These are phyloP conservation scores for Drosophila tani DNA, from an alignment of 1,140 invertebrate species.

Conservation along the genomic window DNA sequence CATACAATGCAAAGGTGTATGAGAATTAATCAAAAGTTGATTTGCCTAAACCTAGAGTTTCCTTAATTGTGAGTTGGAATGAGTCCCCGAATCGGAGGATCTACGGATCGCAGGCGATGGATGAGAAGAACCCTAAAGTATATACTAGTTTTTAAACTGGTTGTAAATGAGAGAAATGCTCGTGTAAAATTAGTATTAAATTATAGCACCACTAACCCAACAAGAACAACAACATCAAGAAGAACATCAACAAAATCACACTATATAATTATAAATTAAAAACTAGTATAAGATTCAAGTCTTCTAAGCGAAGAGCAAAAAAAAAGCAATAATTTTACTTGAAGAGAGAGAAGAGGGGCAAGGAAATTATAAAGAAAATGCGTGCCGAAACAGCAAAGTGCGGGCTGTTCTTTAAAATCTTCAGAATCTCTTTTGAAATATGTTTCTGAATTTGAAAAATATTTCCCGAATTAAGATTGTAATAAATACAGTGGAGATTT, in stretches of 20 bases:
- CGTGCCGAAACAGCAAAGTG: slow-evolving; percentile 46
- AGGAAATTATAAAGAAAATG: slow-evolving; percentile 33
- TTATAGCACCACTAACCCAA: slow-evolving; percentile 48
- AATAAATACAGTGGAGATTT: not conserved
- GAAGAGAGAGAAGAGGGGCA: slow-evolving; percentile 46
- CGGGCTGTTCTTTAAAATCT: slow-evolving; percentile 6
- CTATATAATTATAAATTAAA: slow-evolving; percentile 61
- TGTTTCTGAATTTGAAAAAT: not conserved
- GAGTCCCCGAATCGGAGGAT: slow-evolving; percentile 8
- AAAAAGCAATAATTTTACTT: slow-evolving; percentile 81
- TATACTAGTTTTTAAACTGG: slow-evolving; percentile 77
- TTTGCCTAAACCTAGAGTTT: slow-evolving; percentile 30
- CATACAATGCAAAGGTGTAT: slow-evolving; percentile 35
- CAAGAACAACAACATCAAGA: slow-evolving; percentile 9
- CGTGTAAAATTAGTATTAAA: slow-evolving; percentile 68
- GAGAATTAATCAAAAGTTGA: slow-evolving; percentile 50
- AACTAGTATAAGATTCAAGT: slow-evolving; percentile 67
- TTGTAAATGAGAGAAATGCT: slow-evolving; percentile 73
- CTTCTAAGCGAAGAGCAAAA: slow-evolving; percentile 70
- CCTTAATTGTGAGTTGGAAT: slow-evolving; percentile 36
- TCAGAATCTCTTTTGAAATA: not conserved
- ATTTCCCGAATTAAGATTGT: not conserved
- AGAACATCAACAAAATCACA: slow-evolving; percentile 46
- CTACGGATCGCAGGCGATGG: not conserved
- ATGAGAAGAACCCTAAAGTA: slow-evolving; percentile 38